Evolutionary conservation across 2,888 invertebrate species (phyloP).

Genomic region (Julus scandinavius): DNA sequence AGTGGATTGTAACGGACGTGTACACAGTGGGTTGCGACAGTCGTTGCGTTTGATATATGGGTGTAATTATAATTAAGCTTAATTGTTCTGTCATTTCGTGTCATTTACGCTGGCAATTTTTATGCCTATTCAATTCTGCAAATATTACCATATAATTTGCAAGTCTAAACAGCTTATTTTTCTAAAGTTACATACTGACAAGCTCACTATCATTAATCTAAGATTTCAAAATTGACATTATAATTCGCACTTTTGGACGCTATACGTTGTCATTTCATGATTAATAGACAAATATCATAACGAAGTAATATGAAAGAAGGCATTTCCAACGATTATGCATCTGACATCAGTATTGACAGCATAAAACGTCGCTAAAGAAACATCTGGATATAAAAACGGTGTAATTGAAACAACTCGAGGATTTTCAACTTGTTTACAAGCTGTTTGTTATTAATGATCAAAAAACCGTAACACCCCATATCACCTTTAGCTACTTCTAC

Average conservation of each 20-base stretch:
- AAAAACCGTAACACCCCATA: too few species aligned
- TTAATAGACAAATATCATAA: neutral
- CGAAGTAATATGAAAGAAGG: neutral
- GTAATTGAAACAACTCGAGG: too few species aligned
- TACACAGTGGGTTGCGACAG: neutral
- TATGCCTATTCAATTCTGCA: slow-evolving; percentile 16
- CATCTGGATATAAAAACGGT: too few species aligned
- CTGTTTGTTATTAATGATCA: too few species aligned
- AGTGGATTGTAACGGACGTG: neutral
- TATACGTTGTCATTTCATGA: slow-evolving; percentile 17
- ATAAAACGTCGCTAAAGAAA: too few species aligned
- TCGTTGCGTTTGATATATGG: slow-evolving; percentile 13
- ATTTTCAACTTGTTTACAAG: too few species aligned
- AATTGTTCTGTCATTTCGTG: slow-evolving; percentile 31
- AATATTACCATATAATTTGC: slow-evolving; percentile 25
- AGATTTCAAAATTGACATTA: slow-evolving; percentile 28
- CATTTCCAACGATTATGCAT: too few species aligned
- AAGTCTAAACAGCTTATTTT: slow-evolving; percentile 39
- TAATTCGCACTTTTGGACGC: slow-evolving; percentile 43
- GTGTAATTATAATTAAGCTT: slow-evolving; percentile 27
- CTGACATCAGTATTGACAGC: too few species aligned
- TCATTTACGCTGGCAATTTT: slow-evolving; percentile 20
- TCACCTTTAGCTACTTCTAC: too few species aligned
- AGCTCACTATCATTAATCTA: slow-evolving; percentile 21
- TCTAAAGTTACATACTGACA: neutral